Percentiles rank a stretch among this genome's conserved stretches.
phyloP scores from a whole-genome alignment of 2,888 invertebrate genomes.

The Drosophila colorata region DNA sequence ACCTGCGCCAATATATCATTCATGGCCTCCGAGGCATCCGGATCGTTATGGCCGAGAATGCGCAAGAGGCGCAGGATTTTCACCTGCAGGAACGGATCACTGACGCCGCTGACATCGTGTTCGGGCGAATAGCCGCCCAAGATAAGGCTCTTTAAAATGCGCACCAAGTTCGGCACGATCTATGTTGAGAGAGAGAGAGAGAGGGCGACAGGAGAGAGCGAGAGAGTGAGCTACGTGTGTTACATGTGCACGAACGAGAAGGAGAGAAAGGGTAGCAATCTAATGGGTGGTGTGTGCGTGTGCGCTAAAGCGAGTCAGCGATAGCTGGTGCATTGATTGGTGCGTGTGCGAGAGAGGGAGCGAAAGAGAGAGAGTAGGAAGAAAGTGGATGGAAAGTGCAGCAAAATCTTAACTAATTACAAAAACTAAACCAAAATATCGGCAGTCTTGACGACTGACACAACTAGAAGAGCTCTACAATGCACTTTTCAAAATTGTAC shows the following conservation, averaged over 20 bases:
- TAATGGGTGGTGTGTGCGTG: slow-evolving; percentile 16
- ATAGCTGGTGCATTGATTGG: slow-evolving; percentile 29
- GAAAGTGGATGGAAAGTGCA: slow-evolving; percentile 10
- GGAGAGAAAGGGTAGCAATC: slow-evolving; percentile 13
- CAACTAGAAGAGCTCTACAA: not conserved
- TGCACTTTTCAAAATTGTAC: not conserved
- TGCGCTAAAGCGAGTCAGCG: slow-evolving; percentile 34
- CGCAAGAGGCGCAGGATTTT: slow-evolving; percentile 97
- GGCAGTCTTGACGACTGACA: not conserved
- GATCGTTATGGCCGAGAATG: slow-evolving; percentile 97
- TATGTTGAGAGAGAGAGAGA: slow-evolving; percentile 84
- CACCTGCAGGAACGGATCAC: slow-evolving; percentile 99
- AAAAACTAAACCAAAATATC: slow-evolving; percentile 12
- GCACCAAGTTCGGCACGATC: slow-evolving; percentile 99
- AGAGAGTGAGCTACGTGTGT: slow-evolving; percentile 1
- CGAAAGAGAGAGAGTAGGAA: slow-evolving; percentile 17
- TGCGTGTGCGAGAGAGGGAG: slow-evolving; percentile 22
- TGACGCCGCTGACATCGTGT: slow-evolving; percentile 99
- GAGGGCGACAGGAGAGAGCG: slow-evolving; percentile 8
- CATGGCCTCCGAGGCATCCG: slow-evolving; percentile 99
- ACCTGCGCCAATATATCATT: slow-evolving; percentile 99
- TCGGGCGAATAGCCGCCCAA: slow-evolving; percentile 99
- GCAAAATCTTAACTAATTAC: slow-evolving; percentile 14
- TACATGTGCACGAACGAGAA: not conserved
- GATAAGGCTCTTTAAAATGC: slow-evolving; percentile 99